Conservation (phyloP, 2,113 vertebrate species). For the Ptychochromis oligacanthus region DNA sequence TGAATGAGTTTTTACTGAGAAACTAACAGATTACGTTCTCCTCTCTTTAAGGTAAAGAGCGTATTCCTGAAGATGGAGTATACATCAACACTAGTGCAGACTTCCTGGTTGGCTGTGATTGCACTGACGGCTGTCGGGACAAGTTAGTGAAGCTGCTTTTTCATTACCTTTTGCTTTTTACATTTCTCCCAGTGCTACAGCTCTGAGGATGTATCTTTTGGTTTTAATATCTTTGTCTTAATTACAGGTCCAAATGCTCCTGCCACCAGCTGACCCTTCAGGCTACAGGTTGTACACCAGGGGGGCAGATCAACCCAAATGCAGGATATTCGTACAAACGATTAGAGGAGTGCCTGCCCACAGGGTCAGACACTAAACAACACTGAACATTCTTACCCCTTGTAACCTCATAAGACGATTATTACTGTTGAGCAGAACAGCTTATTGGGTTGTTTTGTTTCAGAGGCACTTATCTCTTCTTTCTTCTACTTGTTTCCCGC, state of each 20-base stretch:
- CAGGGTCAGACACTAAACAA: constrained; percentile 83
- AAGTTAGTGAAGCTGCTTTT: constrained; percentile 82
- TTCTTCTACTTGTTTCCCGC: background rate
- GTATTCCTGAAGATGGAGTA: constrained; percentile 93
- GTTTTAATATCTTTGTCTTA: background rate
- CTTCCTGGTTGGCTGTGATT: constrained; percentile 96
- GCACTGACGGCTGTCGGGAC: constrained; percentile 93
- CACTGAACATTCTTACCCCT: background rate
- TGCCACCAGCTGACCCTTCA: constrained; percentile 96
- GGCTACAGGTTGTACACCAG: constrained; percentile 93
- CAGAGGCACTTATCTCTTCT: background rate
- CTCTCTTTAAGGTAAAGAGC: constrained; percentile 80
- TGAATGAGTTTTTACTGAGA: background rate
- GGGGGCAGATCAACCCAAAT: constrained; percentile 87
- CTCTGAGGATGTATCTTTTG: background rate
- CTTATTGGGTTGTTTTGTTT: background rate
- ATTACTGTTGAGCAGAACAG: constrained; percentile 1
- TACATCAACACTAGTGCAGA: constrained; percentile 93
- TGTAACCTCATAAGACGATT: background rate
- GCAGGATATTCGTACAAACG: constrained; percentile 92
- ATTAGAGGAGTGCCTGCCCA: constrained; percentile 95
- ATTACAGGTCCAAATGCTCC: constrained; percentile 89
- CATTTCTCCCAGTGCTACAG: background rate
- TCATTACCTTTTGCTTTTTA: background rate
- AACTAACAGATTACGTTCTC: background rate